Base-by-base conservation (phyloP, 2,113 vertebrate species). In the Todiramphus chloris region DNA sequence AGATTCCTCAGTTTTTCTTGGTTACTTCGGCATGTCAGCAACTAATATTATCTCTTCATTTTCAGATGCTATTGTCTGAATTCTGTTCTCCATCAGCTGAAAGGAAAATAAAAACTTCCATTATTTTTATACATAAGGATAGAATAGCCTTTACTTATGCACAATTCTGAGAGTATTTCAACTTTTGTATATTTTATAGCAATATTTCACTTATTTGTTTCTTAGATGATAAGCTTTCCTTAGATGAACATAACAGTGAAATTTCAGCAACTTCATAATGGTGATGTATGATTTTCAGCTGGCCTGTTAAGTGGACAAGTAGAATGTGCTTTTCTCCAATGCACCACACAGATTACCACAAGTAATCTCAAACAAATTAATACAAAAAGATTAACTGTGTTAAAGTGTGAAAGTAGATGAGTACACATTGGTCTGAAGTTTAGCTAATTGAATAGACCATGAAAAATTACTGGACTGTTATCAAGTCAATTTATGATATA, bases 41-140 rank as follows among this genome's bases (percentile, higher is more conserved):
- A 90, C 81, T 64, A 76, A 20, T 37, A 46, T 13, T 69, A 88
- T 76, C 5, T 96, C 87, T 83, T 96, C 89, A 12, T 81, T 93
- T 91, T 96, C 91, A 41, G 35, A 33, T 27, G 10, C 17, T n/a
- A 43, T n/a, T 64, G 94, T 17, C 20, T 73, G 91, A 68, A 84
- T 66, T 85, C 94, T 96, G n/a, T 11, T 64, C 10, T 87, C 89
- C 44, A n/a, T 76, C 58, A 84, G 10, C 95, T 96, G 77, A 89
- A 95, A 95, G 19, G 24, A 75, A 91, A 95, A 94, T 3, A 72
- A 63, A 84, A 84, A 14, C 18, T 44, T 87, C 7, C 3, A 18
- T 97, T 76, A 96, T 27, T 89, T 87, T 79, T 87, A 44, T 24
- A 30, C 10, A 12, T 16, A 37, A 24, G 8, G 3, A 39, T 78